These are phyloP conservation scores for Dicerorhinus sumatrensis DNA, from an alignment of 2,113 vertebrate species.

Conservation along the genomic window DNA sequence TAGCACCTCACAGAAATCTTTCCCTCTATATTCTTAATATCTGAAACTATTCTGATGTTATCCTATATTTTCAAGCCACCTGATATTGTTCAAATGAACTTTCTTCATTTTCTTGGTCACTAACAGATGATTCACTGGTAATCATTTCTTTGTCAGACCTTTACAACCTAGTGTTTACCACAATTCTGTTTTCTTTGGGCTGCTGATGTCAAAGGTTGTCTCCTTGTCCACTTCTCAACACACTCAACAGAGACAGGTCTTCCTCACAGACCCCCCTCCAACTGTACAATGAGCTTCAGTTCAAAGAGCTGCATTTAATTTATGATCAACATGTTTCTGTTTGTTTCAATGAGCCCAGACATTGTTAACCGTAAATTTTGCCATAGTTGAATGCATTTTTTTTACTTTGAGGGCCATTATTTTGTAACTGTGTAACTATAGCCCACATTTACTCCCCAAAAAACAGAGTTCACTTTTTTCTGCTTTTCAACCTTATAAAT, in stretches of 20 bases:
- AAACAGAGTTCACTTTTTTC: conserved; percentile 38
- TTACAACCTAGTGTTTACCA: conserved; percentile 19
- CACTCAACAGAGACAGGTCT: background rate
- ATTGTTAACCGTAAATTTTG: background rate
- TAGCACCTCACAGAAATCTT: background rate
- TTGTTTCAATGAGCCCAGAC: conserved; percentile 3
- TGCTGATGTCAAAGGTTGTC: background rate
- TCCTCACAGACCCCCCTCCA: background rate
- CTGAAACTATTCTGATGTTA: conserved; percentile 14
- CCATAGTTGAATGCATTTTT: background rate
- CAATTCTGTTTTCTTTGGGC: background rate
- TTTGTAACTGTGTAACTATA: conserved; percentile 3
- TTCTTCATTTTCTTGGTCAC: conserved; percentile 52
- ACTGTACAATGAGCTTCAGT: background rate
- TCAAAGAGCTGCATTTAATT: conserved; percentile 24
- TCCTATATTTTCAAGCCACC: background rate
- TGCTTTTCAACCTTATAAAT: conserved; percentile 26
- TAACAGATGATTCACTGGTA: background rate
- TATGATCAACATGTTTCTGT: background rate
- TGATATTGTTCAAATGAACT: background rate
- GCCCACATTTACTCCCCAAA: background rate
- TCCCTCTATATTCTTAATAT: conserved; percentile 7
- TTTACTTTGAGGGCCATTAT: conserved; percentile 11
- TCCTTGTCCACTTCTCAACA: conserved; percentile 13
- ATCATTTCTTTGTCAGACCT: conserved; percentile 22